Evolutionary conservation across 1,140 invertebrate species (phyloP), one percentile per base, ranked within the genome.

Genomic region (Monomorium pharaonis): DNA sequence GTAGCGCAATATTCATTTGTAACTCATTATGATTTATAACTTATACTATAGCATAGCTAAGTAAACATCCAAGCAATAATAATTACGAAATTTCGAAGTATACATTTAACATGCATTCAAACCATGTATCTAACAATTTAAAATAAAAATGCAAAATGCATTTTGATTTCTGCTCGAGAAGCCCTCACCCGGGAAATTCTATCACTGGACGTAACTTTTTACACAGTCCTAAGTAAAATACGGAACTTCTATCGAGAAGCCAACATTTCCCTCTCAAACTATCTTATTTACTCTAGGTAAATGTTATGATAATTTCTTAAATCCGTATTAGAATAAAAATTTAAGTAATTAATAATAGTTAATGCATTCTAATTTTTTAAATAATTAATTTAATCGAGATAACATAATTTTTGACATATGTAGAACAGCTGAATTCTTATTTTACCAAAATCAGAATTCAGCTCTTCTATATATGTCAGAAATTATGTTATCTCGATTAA

Each of bases 21-120:
- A 88, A 77, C 30, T 87, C 70, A 84, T 65, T 33, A 37, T 84
- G 69, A 85, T 56, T 88, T 65, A 88, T 30, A 49, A 51, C 16
- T 51, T n/a, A 51, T 51, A 18, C 6, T n/a, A n/a, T 37, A 7
- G 42, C 33, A n/a, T 27, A 65, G 16, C 58, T n/a, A 3, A 1
- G 44, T 24, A 24, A 42, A 24, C 51, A 27, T 85, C 3, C 74
- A 60, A 80, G 85, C 65, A 77, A 65, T 84, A 75, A 58, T 89
- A 78, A 70, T 78, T 67, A 10, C 30, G 30, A 65, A 78, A 69
- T 85, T 80, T 54, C n/a, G 14, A 0, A 4, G n/a, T n/a, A 21
- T 16, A 70, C 24, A 44, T 81, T 47, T 58, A 72, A 12, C n/a
- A 21, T 42, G n/a, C 3, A 12, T 47, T 42, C 37, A 37, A 6